These are phyloP conservation scores for Lycaena phlaeas DNA, from an alignment of 2,888 invertebrate genomes.

Conservation along the genomic window DNA sequence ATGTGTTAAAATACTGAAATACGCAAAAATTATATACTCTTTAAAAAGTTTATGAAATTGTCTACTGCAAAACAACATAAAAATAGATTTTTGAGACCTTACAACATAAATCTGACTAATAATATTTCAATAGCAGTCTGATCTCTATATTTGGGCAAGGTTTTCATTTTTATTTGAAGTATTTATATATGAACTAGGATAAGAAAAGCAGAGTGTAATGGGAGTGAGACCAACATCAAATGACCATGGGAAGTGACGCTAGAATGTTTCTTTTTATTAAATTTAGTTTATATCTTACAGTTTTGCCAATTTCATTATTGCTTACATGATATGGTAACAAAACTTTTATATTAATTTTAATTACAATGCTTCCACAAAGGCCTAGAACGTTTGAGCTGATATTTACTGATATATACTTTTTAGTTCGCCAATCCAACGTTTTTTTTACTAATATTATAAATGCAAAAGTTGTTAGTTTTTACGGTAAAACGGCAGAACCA, in stretches of 20 bases:
- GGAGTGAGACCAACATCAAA: neutral
- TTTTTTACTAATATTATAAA: no score
- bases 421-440: neutral
- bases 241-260: slow-evolving; percentile 2
- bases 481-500: no score
- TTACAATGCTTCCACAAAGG: neutral
- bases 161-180: neutral
- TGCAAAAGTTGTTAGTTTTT: no score
- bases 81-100: neutral
- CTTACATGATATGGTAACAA: slow-evolving; percentile 4
- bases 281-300: neutral
- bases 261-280: neutral
- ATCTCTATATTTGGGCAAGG: neutral
- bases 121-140: neutral
- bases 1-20: no score
- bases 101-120: neutral
- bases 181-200: neutral
- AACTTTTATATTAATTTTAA: neutral
- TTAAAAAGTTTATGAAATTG: neutral
- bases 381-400: neutral
- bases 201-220: neutral
- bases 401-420: neutral
- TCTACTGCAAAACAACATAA: neutral
- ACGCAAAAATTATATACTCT: no score
- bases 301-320: slow-evolving; percentile 1